Percentiles rank a stretch among this genome's conserved stretches.
Evolutionary conservation across 2,888 invertebrate species (phyloP).

Genomic region (Callimorpha dominula): DNA sequence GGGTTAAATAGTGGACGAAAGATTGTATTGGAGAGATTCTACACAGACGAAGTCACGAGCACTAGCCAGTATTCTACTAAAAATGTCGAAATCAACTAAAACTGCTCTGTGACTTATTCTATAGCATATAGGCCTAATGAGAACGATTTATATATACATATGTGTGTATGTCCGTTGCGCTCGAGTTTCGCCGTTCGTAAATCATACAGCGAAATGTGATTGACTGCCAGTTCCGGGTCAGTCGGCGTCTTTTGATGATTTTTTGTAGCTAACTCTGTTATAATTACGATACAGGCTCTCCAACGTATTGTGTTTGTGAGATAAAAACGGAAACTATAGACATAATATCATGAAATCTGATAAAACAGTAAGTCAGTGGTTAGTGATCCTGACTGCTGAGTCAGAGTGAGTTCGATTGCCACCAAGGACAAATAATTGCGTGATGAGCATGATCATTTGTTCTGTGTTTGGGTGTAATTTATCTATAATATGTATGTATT

Average conservation of each 20-base stretch:
- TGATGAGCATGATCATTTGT: too few species aligned
- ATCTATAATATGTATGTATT: too few species aligned
- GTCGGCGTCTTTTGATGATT: constrained; percentile 65
- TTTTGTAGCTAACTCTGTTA: constrained; percentile 49
- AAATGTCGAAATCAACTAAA: not conserved
- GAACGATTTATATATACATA: constrained; percentile 19
- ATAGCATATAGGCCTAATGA: constrained; percentile 17
- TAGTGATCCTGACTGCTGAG: too few species aligned
- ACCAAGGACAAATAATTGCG: too few species aligned
- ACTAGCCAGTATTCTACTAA: not conserved
- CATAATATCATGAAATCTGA: too few species aligned
- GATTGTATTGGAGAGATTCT: not conserved
- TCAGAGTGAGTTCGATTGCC: too few species aligned
- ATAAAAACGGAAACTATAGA: constrained; percentile 6
- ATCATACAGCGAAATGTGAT: constrained; percentile 45
- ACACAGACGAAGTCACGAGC: not conserved
- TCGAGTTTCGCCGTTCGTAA: constrained; percentile 38
- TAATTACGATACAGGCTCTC: constrained; percentile 43
- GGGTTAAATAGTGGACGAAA: not conserved
- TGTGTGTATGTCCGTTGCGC: constrained; percentile 21
- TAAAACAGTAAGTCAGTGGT: too few species aligned
- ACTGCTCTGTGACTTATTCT: not conserved
- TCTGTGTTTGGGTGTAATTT: too few species aligned
- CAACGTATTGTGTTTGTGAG: constrained; percentile 20
- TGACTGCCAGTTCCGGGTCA: constrained; percentile 75